A percentile compares a stretch with the other conserved stretches of the same genome.
Evolutionary conservation across 2,888 invertebrate genomes (phyloP).

Genomic region (Hoplodrina blanda): DNA sequence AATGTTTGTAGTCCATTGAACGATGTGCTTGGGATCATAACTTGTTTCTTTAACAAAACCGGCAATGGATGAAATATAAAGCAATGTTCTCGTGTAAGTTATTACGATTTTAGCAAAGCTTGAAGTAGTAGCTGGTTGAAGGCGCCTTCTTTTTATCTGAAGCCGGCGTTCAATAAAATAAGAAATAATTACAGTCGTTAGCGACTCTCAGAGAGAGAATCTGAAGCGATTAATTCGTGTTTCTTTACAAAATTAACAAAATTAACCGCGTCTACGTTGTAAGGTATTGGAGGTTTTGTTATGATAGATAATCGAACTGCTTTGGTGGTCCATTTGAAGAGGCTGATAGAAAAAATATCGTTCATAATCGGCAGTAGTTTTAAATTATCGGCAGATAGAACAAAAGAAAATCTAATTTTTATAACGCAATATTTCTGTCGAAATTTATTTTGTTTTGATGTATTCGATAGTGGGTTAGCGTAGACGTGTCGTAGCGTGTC

Average conservation of each 20-base stretch:
- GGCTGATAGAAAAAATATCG: constrained; percentile 15
- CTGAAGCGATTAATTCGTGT: constrained; percentile 39
- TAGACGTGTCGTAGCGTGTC: neutral
- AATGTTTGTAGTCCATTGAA: constrained; percentile 9
- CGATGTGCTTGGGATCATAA: rapidly evolving
- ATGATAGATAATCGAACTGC: constrained; percentile 37
- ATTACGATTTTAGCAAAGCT: constrained; percentile 14
- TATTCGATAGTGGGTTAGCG: too few relatives aligned
- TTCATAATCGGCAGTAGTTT: neutral
- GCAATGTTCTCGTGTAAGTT: neutral
- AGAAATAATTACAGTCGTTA: constrained; percentile 73
- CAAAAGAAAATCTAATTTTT: neutral
- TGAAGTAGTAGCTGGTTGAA: constrained; percentile 47
- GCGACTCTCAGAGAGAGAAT: constrained; percentile 54
- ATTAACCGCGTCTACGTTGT: constrained; percentile 36
- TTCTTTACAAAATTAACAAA: constrained; percentile 53
- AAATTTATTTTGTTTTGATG: too few relatives aligned
- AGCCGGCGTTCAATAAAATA: constrained; percentile 68
- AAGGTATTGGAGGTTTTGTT: constrained; percentile 37
- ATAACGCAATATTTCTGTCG: neutral
- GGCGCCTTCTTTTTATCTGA: constrained; percentile 71
- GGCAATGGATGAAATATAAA: constrained; percentile 14
- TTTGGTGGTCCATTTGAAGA: constrained; percentile 43
- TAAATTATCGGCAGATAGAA: constrained; percentile 8
- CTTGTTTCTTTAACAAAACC: neutral